A percentile compares a stretch with the other conserved stretches of the same genome.
phyloP scores from a whole-genome alignment of 2,113 vertebrate genomes.

The Cervus canadensis region DNA sequence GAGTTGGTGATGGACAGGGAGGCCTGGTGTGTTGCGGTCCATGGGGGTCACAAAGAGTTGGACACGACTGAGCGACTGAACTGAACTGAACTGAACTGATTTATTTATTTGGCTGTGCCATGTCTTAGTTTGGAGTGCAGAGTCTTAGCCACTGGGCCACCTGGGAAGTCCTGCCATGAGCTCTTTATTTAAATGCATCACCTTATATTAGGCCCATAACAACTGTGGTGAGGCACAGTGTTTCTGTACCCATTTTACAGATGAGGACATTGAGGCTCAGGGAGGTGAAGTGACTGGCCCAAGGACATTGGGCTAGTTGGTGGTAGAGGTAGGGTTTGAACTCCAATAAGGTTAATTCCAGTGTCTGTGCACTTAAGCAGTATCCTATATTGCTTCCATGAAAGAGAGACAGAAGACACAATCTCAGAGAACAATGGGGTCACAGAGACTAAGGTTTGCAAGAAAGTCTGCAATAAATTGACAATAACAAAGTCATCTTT shows the following conservation, averaged over 20 bases:
- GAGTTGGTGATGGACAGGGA: neutral
- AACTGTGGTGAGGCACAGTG: neutral
- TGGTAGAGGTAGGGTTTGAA: neutral
- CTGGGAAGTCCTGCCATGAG: neutral
- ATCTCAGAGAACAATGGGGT: neutral
- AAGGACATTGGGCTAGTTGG: neutral
- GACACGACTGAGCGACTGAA: neutral
- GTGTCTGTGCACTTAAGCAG: neutral
- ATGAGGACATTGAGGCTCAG: neutral
- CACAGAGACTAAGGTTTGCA: neutral
- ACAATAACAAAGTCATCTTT: neutral
- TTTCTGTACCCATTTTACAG: neutral
- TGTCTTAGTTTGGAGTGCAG: neutral
- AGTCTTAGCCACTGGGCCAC: neutral
- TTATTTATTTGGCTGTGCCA: neutral
- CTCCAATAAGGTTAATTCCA: neutral
- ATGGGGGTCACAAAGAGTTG: neutral
- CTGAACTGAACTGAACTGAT: neutral
- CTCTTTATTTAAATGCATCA: neutral
- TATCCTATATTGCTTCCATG: too few relatives aligned
- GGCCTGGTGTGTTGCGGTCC: neutral
- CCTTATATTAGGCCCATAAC: neutral
- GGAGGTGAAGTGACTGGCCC: neutral
- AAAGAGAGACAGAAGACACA: neutral
- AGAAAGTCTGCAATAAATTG: neutral